A percentile compares a stretch with the other conserved stretches of the same genome.
phyloP scores from a whole-genome alignment of 2,113 vertebrate genomes.

The Apteryx mantelli region DNA sequence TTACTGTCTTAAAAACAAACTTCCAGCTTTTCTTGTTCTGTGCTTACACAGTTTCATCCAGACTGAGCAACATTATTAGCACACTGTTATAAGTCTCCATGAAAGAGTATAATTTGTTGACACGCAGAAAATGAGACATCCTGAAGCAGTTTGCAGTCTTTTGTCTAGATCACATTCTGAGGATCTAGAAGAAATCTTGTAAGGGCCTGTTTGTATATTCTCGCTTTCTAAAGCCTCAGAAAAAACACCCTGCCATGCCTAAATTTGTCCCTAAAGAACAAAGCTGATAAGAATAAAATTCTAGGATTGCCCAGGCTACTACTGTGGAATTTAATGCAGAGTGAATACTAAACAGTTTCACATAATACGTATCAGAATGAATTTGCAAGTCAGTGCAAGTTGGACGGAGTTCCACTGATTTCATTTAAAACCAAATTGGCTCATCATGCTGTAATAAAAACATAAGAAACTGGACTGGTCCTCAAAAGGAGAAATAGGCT shows the following conservation, averaged over 20 bases:
- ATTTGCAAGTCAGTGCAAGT: neutral
- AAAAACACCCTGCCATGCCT: neutral
- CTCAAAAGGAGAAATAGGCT: neutral
- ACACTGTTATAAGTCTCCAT: neutral
- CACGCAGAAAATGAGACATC: constrained; percentile 27
- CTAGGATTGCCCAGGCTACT: neutral
- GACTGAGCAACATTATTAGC: neutral
- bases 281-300: neutral
- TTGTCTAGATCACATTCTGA: neutral
- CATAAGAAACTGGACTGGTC: neutral
- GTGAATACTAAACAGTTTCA: neutral
- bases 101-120: constrained; percentile 20
- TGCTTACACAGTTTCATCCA: neutral
- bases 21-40: neutral
- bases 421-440: neutral
- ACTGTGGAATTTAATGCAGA: neutral
- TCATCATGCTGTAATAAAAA: neutral
- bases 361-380: neutral
- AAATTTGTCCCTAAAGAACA: neutral
- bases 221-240: neutral
- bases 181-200: neutral
- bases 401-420: neutral
- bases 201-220: neutral
- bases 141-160: constrained; percentile 33
- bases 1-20: constrained; percentile 5